phyloP scores from a whole-genome alignment of 2,113 vertebrate species.

The Rattus rattus region DNA sequence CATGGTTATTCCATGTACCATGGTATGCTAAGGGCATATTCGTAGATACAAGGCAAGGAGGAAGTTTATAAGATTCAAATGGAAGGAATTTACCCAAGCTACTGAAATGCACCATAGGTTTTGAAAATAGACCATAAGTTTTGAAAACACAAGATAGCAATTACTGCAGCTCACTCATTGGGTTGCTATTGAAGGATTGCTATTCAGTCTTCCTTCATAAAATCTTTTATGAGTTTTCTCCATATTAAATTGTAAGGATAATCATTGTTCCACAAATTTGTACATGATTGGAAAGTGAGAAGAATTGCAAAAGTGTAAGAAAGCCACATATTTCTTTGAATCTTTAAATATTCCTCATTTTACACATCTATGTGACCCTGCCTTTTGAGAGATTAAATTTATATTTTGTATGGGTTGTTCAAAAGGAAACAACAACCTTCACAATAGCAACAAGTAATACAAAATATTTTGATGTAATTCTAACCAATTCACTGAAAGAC shows the following conservation, averaged over 20 bases:
- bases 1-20: not conserved
- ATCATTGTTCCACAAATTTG: not conserved
- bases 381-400: not conserved
- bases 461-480: too few relatives aligned
- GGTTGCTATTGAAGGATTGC: too few relatives aligned
- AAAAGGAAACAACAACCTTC: too few relatives aligned
- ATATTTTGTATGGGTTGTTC: not conserved
- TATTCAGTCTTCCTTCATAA: too few relatives aligned
- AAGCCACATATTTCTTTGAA: not conserved
- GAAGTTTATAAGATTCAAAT: not conserved
- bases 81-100: not conserved
- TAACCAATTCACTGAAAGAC: too few relatives aligned
- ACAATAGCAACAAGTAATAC: too few relatives aligned
- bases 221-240: too few relatives aligned
- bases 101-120: not conserved
- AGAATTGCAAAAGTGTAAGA: not conserved
- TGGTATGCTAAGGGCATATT: not conserved
- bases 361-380: not conserved
- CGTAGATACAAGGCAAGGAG: too few relatives aligned
- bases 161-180: too few relatives aligned
- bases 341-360: not conserved
- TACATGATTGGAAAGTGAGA: fast-evolving
- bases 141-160: not conserved
- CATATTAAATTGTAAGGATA: too few relatives aligned
- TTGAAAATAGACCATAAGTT: not conserved